These are phyloP conservation scores for Chrysochloris asiatica DNA, from an alignment of 2,113 vertebrate species.

Conservation along the genomic window DNA sequence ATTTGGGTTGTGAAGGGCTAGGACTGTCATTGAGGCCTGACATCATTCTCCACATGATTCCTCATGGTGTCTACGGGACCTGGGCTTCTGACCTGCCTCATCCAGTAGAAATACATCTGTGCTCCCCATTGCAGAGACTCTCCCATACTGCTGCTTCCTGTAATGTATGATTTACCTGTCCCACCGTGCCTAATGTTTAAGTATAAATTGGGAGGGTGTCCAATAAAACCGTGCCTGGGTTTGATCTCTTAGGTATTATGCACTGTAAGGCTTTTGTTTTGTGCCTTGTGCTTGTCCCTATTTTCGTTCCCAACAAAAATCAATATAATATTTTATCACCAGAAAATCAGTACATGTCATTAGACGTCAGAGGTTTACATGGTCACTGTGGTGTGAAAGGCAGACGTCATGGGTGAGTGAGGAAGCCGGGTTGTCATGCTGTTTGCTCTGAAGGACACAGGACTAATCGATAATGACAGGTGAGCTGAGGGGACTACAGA, in stretches of 20 bases:
- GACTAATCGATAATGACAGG: neutral
- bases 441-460: neutral
- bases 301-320: neutral
- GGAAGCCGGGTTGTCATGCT: neutral
- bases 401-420: neutral
- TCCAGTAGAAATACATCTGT: fast-evolving
- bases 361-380: neutral
- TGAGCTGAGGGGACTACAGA: fast-evolving
- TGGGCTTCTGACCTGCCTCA: neutral
- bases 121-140: fast-evolving
- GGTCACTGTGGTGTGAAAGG: neutral
- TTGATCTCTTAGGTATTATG: neutral
- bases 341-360: neutral
- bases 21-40: neutral
- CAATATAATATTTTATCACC: neutral
- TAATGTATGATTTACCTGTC: neutral
- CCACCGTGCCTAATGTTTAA: neutral
- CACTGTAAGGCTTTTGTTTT: neutral
- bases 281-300: neutral
- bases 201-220: neutral
- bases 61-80: neutral
- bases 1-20: neutral
- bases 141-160: neutral
- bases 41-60: neutral
- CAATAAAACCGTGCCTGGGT: neutral